Evolutionary conservation across 2,113 vertebrate genomes (phyloP).

Genomic region (Cinclus mexicanus): DNA sequence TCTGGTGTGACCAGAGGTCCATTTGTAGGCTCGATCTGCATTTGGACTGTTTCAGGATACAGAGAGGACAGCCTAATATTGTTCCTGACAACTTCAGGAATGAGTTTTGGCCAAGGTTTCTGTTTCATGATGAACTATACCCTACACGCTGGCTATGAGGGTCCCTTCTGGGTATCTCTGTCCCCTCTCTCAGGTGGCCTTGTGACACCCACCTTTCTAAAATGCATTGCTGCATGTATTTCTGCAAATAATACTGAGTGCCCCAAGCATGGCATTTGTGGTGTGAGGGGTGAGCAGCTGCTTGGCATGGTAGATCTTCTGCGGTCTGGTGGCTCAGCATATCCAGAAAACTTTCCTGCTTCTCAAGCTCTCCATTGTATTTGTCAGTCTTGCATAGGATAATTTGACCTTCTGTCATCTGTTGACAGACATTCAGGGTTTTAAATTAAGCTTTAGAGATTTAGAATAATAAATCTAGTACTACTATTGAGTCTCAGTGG

Average conservation of each 20-base stretch:
- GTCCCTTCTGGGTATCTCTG: background rate
- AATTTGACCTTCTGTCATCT: background rate
- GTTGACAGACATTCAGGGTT: background rate
- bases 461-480: background rate
- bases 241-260: background rate
- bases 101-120: background rate
- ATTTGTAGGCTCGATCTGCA: background rate
- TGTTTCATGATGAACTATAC: background rate
- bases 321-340: background rate
- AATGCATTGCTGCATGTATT: background rate
- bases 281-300: background rate
- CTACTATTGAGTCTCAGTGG: background rate
- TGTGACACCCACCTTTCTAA: background rate
- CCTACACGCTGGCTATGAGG: background rate
- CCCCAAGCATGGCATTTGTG: background rate
- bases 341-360: background rate
- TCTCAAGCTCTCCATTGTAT: background rate
- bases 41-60: background rate
- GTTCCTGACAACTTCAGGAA: background rate
- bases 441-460: background rate
- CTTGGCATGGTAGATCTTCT: background rate
- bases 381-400: background rate
- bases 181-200: background rate
- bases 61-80: background rate
- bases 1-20: background rate